Conservation (phyloP, 2,113 vertebrate species). For the Oreocharis arfaki region DNA sequence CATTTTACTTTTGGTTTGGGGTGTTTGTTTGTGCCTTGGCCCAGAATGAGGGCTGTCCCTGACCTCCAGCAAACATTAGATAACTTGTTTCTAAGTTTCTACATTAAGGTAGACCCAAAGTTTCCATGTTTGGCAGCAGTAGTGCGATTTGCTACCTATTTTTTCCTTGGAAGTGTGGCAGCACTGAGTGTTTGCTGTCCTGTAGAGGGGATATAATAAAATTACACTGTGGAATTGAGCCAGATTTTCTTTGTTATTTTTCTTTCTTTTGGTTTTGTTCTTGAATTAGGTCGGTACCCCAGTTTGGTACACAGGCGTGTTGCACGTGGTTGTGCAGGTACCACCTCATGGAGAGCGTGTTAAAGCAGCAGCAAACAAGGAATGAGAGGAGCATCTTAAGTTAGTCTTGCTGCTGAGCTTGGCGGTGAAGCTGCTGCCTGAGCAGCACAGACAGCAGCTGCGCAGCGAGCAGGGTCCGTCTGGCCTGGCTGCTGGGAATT, state of each 20-base stretch:
- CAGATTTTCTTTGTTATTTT: neutral
- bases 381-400: neutral
- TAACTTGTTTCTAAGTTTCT: neutral
- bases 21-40: neutral
- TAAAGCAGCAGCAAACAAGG: neutral
- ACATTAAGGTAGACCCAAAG: neutral
- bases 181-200: rapidly evolving
- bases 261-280: neutral
- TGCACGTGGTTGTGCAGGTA: neutral
- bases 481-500: neutral
- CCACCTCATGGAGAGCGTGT: neutral
- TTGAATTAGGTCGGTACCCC: neutral
- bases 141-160: rapidly evolving
- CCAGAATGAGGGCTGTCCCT: neutral
- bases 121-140: neutral
- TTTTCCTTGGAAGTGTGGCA: neutral
- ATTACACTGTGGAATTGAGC: neutral
- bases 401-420: neutral
- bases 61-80: neutral
- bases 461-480: rapidly evolving
- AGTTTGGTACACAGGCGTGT: rapidly evolving
- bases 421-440: rapidly evolving
- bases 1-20: neutral
- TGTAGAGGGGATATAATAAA: neutral
- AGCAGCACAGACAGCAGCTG: neutral